These are phyloP conservation scores for Graphium colonna DNA, from an alignment of 2,888 invertebrate species.

Conservation along the genomic window DNA sequence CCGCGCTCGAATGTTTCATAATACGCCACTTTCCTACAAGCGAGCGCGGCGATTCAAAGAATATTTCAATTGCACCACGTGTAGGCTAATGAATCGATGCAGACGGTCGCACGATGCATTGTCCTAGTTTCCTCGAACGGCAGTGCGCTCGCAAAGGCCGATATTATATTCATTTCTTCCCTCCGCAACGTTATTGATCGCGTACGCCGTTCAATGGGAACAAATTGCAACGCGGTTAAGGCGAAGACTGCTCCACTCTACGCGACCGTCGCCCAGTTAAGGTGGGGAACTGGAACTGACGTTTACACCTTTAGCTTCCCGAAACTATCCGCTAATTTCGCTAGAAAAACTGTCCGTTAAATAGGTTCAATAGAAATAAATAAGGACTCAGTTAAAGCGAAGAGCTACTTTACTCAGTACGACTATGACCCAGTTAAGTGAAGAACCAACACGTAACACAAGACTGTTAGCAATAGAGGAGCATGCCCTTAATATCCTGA, in stretches of 20 bases:
- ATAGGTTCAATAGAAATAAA: too few relatives aligned
- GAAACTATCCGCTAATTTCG: too few relatives aligned
- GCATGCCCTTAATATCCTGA: slow-evolving; percentile 1
- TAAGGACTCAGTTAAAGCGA: too few relatives aligned
- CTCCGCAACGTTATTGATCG: slow-evolving; percentile 20
- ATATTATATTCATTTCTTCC: slow-evolving; percentile 18
- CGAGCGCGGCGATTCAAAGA: slow-evolving; percentile 21
- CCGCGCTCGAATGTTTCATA: slow-evolving; percentile 16
- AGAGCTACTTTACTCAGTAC: too few relatives aligned
- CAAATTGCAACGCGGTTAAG: slow-evolving; percentile 9
- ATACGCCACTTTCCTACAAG: slow-evolving; percentile 19
- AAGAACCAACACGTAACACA: too few relatives aligned
- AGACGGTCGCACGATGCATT: slow-evolving; percentile 46
- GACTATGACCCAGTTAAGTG: too few relatives aligned
- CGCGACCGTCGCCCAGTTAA: too few relatives aligned
- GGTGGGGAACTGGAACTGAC: too few relatives aligned
- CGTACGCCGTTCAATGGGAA: slow-evolving; percentile 16
- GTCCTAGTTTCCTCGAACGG: slow-evolving; percentile 42
- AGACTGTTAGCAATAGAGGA: too few relatives aligned
- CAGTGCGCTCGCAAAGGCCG: slow-evolving; percentile 29
- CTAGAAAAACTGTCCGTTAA: too few relatives aligned
- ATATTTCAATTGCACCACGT: slow-evolving; percentile 23
- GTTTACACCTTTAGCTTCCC: too few relatives aligned
- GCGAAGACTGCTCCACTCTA: not conserved
- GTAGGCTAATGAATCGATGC: slow-evolving; percentile 29